Evolutionary conservation across 1,140 invertebrate genomes (phyloP), one percentile per base, ranked within the genome.

Genomic region (Heliconius nattereri): DNA sequence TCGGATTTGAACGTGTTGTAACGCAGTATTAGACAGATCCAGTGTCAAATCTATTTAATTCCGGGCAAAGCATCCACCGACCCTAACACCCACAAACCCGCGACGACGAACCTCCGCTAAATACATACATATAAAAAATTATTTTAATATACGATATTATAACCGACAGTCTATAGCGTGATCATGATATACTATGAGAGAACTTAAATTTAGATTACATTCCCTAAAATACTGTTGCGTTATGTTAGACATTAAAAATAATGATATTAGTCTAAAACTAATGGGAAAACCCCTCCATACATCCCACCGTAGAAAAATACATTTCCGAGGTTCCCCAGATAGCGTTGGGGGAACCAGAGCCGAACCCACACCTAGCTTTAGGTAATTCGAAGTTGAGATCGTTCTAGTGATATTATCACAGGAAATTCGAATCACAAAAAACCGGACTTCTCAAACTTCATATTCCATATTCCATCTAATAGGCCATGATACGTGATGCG

Each of bases 171-270:
- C 86, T 87, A 84, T 83, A 88, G 89, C 86, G 85, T 84, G 87
- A 85, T 83, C 85, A 85, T 85, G 85, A 87, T 85, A 84, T 77
- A 79, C 72, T 79, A 89, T 87, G 86, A 88, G 78, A 85, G 85
- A 94, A 93, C 90, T 92, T 92, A 93, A 93, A 90, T 92, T 91
- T 92, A 92, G 86, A 90, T 92, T 90, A 91, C 90, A 92, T 80
- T 84, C 84, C 90, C 92, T 93, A 93, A 92, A 94, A 93, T 94
- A 94, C 92, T 94, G 92, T 89, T 92, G 92, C 90, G 90, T 94
- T 82, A 93, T 89, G 89, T 88, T 90, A 90, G 86, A 93, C 87
- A 88, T 93, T 94, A 92, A 94, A 93, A 90, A 91, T 94, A 93
- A 93, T 93, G 91, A 94, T 94, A 94, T 94, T 89, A 87, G 83